Evolutionary conservation across 2,113 vertebrate genomes (phyloP).

Genomic region (Urocolius indicus): DNA sequence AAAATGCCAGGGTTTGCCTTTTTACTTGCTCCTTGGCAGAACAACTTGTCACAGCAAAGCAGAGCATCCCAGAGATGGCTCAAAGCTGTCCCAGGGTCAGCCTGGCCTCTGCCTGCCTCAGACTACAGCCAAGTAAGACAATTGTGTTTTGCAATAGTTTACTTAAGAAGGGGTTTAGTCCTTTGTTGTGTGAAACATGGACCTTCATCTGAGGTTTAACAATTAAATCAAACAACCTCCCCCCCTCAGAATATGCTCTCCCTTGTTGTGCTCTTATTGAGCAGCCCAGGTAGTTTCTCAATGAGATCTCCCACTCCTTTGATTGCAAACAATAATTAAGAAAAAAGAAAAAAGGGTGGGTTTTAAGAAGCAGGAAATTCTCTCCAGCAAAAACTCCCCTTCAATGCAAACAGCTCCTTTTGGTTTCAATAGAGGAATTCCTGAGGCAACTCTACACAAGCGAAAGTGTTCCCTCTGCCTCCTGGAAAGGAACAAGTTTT

Average conservation of each 20-base stretch:
- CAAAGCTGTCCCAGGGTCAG: too few relatives aligned
- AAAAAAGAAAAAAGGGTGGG: not conserved
- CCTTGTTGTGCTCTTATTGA: rapidly evolving
- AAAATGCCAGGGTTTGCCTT: not conserved
- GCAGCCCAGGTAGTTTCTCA: not conserved
- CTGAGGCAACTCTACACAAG: not conserved
- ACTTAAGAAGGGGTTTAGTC: too few relatives aligned
- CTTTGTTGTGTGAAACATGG: not conserved
- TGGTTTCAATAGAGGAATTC: not conserved
- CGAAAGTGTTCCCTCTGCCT: not conserved
- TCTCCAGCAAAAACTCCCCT: not conserved
- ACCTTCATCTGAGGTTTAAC: not conserved
- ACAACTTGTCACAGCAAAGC: too few relatives aligned
- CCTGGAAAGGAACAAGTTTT: not conserved
- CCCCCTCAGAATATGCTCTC: too few relatives aligned
- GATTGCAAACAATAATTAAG: not conserved
- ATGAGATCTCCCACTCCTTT: not conserved
- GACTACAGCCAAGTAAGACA: too few relatives aligned
- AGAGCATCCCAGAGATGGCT: too few relatives aligned
- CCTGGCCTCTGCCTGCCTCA: too few relatives aligned
- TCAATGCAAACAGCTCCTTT: not conserved
- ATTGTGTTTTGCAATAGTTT: too few relatives aligned
- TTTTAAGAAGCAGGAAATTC: not conserved
- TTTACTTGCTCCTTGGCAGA: too few relatives aligned
- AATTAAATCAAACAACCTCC: not conserved